Evolutionary conservation across 2,888 invertebrate species (phyloP).

Genomic region (Dasysyrphus tricinctus): DNA sequence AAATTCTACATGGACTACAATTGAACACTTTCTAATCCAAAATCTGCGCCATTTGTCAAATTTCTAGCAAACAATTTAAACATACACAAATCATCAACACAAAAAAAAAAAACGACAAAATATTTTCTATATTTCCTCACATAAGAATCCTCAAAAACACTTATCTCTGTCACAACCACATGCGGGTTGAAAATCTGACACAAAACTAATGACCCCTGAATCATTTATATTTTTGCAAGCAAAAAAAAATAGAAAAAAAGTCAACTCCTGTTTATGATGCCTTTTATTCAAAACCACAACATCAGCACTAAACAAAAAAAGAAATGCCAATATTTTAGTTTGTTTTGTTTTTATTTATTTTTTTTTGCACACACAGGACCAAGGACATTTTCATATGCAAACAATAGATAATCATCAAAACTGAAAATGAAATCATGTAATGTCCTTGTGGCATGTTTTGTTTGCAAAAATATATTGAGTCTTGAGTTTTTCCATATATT

Average conservation of each 20-base stretch:
- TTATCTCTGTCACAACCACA: constrained; percentile 65
- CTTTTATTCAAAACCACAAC: constrained; percentile 21
- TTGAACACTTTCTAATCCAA: too few relatives aligned
- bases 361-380: constrained; percentile 9
- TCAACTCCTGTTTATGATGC: constrained; percentile 23
- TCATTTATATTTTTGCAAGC: constrained; percentile 48
- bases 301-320: background rate
- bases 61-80: constrained; percentile 17
- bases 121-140: constrained; percentile 33
- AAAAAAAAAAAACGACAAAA: constrained; percentile 29
- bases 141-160: constrained; percentile 36
- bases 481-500: background rate
- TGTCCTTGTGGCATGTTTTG: constrained; percentile 49
- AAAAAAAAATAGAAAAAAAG: background rate
- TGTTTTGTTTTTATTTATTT: constrained; percentile 1
- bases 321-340: constrained; percentile 13
- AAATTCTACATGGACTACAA: too few relatives aligned
- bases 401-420: constrained; percentile 68
- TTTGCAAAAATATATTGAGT: background rate
- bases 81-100: constrained; percentile 24
- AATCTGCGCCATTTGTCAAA: background rate
- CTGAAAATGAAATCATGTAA: constrained; percentile 60
- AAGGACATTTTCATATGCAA: constrained; percentile 49
- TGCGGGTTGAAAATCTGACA: constrained; percentile 53
- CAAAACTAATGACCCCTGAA: constrained; percentile 57